A percentile compares a stretch with the other conserved stretches of the same genome.
phyloP scores from a whole-genome alignment of 1,140 invertebrate genomes.

The Trachymyrmex cornetzi region DNA sequence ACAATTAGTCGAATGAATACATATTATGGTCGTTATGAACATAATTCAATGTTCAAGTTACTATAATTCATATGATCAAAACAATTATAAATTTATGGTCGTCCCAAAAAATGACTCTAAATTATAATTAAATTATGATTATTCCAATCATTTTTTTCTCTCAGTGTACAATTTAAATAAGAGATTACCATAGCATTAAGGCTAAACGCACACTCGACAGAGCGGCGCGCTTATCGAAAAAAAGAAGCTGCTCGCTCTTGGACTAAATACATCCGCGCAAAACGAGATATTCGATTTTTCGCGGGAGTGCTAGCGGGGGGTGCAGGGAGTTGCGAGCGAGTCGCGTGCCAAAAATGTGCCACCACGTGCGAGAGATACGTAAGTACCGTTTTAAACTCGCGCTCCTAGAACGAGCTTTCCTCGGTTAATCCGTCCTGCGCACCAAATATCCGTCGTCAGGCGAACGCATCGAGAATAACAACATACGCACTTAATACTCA shows the following conservation, averaged over 20 bases:
- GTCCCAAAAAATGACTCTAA: no score
- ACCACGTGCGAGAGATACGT: constrained; percentile 84
- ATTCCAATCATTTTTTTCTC: no score
- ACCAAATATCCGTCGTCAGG: constrained; percentile 56
- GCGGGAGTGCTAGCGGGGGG: constrained; percentile 44
- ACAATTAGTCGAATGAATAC: no score
- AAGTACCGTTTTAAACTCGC: constrained; percentile 84
- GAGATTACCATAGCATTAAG: not conserved
- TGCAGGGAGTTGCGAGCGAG: constrained; percentile 77
- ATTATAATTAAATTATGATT: no score
- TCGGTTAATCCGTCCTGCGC: constrained; percentile 75
- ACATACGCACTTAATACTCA: not conserved
- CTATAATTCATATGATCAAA: no score
- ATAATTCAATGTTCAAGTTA: no score
- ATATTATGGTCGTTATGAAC: no score
- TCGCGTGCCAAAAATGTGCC: constrained; percentile 86
- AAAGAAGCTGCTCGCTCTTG: constrained; percentile 73
- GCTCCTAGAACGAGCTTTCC: constrained; percentile 73
- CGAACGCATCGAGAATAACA: constrained; percentile 17
- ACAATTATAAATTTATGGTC: no score
- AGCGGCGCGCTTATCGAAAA: constrained; percentile 74
- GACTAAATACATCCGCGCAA: constrained; percentile 81
- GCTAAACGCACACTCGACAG: not conserved
- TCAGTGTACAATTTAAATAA: not conserved
- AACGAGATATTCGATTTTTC: constrained; percentile 72